These are phyloP conservation scores for Venusia cambrica DNA, from an alignment of 2,888 invertebrate genomes.

Conservation along the genomic window DNA sequence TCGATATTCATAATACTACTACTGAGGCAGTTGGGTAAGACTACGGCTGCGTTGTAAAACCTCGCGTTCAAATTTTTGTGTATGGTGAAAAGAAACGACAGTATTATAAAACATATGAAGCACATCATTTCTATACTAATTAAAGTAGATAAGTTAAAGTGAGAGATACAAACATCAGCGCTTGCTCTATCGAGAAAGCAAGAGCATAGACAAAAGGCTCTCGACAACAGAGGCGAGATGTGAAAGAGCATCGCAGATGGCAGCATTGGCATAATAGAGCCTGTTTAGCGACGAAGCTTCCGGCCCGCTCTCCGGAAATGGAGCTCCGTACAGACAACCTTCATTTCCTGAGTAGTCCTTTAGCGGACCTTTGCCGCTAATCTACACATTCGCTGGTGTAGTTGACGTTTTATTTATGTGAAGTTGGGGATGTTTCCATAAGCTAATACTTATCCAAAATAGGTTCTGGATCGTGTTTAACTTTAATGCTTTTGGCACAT, in stretches of 20 bases:
- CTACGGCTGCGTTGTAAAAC: too few species aligned
- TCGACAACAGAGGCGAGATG: constrained; percentile 47
- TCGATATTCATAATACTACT: too few species aligned
- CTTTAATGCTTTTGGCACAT: too few species aligned
- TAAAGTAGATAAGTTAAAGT: too few species aligned
- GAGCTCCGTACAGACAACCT: constrained; percentile 65
- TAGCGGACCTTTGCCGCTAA: constrained; percentile 36
- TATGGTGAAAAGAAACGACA: too few species aligned
- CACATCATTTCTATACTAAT: too few species aligned
- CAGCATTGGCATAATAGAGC: constrained; percentile 52
- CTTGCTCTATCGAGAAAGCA: constrained; percentile 10
- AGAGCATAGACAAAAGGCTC: constrained; percentile 37
- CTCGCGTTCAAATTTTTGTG: too few species aligned
- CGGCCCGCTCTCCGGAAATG: constrained; percentile 62
- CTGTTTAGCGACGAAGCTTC: constrained; percentile 56
- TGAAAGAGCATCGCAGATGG: constrained; percentile 52
- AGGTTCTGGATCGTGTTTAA: too few species aligned
- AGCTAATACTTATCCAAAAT: too few species aligned
- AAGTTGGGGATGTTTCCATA: too few species aligned
- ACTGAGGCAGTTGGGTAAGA: too few species aligned
- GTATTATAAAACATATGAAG: too few species aligned
- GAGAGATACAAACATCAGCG: not conserved
- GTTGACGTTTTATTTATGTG: constrained; percentile 31
- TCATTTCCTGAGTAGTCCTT: constrained; percentile 68
- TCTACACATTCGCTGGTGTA: constrained; percentile 27